A percentile compares a stretch with the other conserved stretches of the same genome.
Conservation (phyloP, 1,140 invertebrate genomes). For the Drosophila burlai region DNA sequence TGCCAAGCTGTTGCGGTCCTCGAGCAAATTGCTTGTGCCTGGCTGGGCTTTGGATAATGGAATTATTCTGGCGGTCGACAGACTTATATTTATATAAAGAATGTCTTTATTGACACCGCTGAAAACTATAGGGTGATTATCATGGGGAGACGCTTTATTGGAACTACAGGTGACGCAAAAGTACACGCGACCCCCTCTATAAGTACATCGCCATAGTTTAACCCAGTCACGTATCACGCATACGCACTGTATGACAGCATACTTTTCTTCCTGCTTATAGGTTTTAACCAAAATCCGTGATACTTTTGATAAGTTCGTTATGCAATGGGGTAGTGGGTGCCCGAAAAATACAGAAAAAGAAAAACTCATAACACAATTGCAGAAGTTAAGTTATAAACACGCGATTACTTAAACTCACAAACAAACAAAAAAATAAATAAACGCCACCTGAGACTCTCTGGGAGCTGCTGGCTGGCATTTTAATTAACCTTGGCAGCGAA, state of each 20-base stretch:
- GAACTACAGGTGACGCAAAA: slow-evolving; percentile 45
- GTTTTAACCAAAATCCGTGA: slow-evolving; percentile 62
- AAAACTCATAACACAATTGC: slow-evolving; percentile 63
- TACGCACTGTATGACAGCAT: slow-evolving; percentile 73
- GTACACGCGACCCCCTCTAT: slow-evolving; percentile 11
- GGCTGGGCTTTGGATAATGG: background rate
- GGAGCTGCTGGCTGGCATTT: slow-evolving; percentile 72
- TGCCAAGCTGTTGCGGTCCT: slow-evolving; percentile 24
- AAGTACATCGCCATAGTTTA: slow-evolving; percentile 34
- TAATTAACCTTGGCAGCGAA: slow-evolving; percentile 83
- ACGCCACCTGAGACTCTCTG: slow-evolving; percentile 22
- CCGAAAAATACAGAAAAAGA: slow-evolving; percentile 34
- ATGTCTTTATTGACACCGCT: slow-evolving; percentile 57
- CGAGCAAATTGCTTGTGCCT: slow-evolving; percentile 4
- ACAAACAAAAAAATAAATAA: slow-evolving; percentile 3
- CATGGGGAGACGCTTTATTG: slow-evolving; percentile 21
- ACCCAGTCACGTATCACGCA: slow-evolving; percentile 69
- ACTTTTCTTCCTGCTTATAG: slow-evolving; percentile 63
- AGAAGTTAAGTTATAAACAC: slow-evolving; percentile 66
- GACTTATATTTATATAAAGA: slow-evolving; percentile 11
- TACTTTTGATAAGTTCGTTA: slow-evolving; percentile 74
- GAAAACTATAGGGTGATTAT: slow-evolving; percentile 9
- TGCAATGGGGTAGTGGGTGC: slow-evolving; percentile 57
- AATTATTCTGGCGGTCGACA: slow-evolving; percentile 8
- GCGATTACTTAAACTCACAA: slow-evolving; percentile 66